Evolutionary conservation across 2,888 invertebrate genomes (phyloP), one percentile per base, ranked within the genome.

Genomic region (Tribolium freemani): DNA sequence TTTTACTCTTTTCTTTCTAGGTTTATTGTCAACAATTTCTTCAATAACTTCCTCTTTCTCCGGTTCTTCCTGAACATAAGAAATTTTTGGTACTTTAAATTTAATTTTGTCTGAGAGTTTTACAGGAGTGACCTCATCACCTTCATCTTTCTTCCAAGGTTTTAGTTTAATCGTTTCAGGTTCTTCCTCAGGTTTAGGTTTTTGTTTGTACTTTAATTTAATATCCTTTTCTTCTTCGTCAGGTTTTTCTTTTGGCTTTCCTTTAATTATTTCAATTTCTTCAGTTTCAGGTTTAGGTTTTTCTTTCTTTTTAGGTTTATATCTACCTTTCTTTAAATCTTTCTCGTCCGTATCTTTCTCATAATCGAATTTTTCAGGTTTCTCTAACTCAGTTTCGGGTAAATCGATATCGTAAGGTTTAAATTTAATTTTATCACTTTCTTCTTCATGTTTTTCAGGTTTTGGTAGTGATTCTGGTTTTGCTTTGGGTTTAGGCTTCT

Each of bases 221-320:
- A 86, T 80, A 46, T 86, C 86, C 0, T 85, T 83, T 67, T 84
- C 83, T 70, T 86, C 84, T 9, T 84, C 83, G 71, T 84, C 79
- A 64, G 48, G 84, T 80, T 76, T 83, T 79, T 70, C 78, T 60
- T 80, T 79, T 60, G 81, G 83, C 51, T 77, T 81, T 5, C 79
- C 84, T 69, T 80, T 80, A 60, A 75, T 70, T 16, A 83, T 54
- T 71, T 77, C 66, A 61, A 20, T 69, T 77, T 80, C 58, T 57
- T 79, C 77, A 1, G 44, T 63, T 75, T 79, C 79, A 21, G 72
- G 79, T 72, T 79, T 77, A 20, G 71, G 77, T 68, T 71, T 71
- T 38, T 69, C 67, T 21, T 78, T 78, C 46, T 54, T 66, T 71
- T 82, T 82, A 16, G 78, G 78, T 73, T 80, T 81, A 30, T 76